Conservation (phyloP, 1,140 invertebrate species). For the Leptopilina boulardi region DNA sequence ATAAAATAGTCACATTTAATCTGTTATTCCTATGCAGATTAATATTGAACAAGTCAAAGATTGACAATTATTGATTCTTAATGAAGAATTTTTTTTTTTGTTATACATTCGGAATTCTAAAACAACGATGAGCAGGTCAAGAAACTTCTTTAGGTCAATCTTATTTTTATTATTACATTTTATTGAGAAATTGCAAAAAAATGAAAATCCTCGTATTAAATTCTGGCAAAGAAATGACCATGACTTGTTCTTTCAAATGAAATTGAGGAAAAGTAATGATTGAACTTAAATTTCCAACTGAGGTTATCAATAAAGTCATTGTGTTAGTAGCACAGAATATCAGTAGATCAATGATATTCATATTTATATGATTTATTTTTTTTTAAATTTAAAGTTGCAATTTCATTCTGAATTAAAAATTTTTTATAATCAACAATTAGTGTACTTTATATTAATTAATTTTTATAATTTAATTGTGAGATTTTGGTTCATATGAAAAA, state of each 20-base stretch:
- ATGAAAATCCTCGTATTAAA: not conserved
- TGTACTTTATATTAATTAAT: no score
- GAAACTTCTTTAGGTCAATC: constrained; percentile 19
- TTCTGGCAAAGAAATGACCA: not conserved
- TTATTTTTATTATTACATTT: not conserved
- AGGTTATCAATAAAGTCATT: constrained; percentile 11
- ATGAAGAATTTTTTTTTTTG: not conserved
- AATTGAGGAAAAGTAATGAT: not conserved
- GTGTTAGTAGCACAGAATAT: not conserved
- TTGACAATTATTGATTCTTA: not conserved
- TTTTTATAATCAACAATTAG: no score
- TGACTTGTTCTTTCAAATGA: constrained; percentile 1
- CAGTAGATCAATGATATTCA: not conserved
- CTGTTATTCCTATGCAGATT: not conserved
- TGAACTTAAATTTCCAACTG: not conserved
- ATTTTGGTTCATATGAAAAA: no score
- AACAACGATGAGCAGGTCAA: constrained; percentile 14
- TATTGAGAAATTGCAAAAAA: not conserved
- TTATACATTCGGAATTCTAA: not conserved
- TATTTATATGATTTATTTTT: not conserved
- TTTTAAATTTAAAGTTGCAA: no score
- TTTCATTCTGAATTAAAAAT: no score
- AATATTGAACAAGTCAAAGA: not conserved
- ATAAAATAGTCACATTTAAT: not conserved
- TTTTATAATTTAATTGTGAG: no score